Conservation (phyloP, 2,797 vertebrate species). For the Galago senegalensis region DNA sequence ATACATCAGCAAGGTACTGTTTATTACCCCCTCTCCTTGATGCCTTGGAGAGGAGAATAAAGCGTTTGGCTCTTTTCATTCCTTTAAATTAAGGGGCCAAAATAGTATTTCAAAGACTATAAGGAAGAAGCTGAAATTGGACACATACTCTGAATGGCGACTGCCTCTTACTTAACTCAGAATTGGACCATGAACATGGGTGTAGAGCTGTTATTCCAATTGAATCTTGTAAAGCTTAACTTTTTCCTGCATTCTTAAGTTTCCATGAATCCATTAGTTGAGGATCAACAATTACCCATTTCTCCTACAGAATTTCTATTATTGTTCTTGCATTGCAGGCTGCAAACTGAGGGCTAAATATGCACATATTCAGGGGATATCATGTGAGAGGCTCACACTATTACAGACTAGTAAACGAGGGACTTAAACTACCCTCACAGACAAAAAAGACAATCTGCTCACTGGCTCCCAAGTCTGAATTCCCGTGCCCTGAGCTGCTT, state of each 20-base stretch:
- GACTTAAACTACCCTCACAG: background rate
- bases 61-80: slow-evolving; percentile 77
- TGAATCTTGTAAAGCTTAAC: slow-evolving; percentile 55
- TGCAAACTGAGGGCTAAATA: background rate
- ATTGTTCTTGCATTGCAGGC: background rate
- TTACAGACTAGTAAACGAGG: background rate
- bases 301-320: background rate
- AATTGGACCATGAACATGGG: background rate
- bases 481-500: background rate
- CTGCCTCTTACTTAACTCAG: background rate
- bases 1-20: slow-evolving; percentile 83
- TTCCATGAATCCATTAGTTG: slow-evolving; percentile 18
- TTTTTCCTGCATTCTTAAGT: slow-evolving; percentile 9
- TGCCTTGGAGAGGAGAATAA: slow-evolving; percentile 77
- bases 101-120: slow-evolving; percentile 62
- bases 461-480: background rate
- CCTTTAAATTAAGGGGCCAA: slow-evolving; percentile 80
- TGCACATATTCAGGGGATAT: background rate
- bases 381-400: background rate
- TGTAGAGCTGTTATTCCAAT: background rate
- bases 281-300: background rate
- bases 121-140: slow-evolving; percentile 59
- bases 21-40: slow-evolving; percentile 82
- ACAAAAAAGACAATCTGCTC: background rate
- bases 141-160: background rate